phyloP scores from a whole-genome alignment of 2,888 invertebrate species.

The Noctuana brunneofusca region DNA sequence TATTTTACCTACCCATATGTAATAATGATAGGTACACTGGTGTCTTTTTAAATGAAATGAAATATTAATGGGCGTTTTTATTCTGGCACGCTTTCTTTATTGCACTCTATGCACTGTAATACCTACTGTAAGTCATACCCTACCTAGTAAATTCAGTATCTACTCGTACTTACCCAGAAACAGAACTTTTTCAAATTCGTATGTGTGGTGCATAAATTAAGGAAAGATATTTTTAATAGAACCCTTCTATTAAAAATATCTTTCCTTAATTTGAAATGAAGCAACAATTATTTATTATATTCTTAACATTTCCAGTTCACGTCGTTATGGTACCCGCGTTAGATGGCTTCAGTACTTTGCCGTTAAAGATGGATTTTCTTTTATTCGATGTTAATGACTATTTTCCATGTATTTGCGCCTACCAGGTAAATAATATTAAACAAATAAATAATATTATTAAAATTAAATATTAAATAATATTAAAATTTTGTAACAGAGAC shows the following conservation, averaged over 20 bases:
- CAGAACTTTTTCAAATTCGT: too few relatives aligned
- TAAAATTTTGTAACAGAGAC: neutral
- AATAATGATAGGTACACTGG: neutral
- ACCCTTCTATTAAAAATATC: neutral
- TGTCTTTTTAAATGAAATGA: neutral
- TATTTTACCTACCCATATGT: neutral
- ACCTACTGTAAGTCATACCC: too few relatives aligned
- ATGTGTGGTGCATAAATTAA: too few relatives aligned
- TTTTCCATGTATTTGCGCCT: constrained; percentile 47
- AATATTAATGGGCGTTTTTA: too few relatives aligned
- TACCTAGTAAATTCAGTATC: too few relatives aligned
- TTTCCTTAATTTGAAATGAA: neutral
- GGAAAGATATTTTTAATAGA: neutral
- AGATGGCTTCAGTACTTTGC: constrained; percentile 49
- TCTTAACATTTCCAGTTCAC: constrained; percentile 50
- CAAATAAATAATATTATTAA: neutral
- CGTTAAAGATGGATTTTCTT: constrained; percentile 59
- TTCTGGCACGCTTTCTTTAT: too few relatives aligned
- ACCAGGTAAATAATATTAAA: constrained; percentile 47
- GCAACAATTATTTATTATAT: neutral
- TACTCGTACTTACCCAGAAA: too few relatives aligned
- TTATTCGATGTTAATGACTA: constrained; percentile 52
- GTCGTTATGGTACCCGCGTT: constrained; percentile 54
- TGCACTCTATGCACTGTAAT: too few relatives aligned
- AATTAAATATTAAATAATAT: neutral